phyloP scores from a whole-genome alignment of 2,113 vertebrate genomes.

The Lophochroa leadbeateri region DNA sequence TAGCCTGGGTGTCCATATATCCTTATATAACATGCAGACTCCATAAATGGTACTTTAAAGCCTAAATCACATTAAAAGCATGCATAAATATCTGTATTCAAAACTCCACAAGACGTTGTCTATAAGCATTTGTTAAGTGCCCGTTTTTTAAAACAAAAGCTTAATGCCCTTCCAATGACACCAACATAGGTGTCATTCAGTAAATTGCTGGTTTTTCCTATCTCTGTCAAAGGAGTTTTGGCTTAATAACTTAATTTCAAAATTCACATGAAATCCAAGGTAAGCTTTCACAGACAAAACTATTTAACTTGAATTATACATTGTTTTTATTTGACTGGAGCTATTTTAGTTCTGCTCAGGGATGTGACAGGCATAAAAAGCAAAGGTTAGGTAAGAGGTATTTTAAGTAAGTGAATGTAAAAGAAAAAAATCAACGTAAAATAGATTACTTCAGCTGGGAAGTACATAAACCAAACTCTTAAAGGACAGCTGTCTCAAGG shows the following conservation, averaged over 20 bases:
- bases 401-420: background rate
- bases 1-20: background rate
- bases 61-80: background rate
- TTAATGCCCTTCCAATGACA: background rate
- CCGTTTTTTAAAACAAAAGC: background rate
- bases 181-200: background rate
- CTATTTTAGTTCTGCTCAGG: background rate
- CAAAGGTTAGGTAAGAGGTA: background rate
- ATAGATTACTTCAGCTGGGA: background rate
- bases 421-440: background rate
- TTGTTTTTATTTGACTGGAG: background rate
- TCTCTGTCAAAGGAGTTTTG: background rate
- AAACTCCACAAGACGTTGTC: background rate
- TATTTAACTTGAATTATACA: background rate
- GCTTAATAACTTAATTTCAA: background rate
- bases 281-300: background rate
- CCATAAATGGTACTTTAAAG: background rate
- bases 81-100: background rate
- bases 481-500: background rate
- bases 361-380: background rate
- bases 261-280: background rate
- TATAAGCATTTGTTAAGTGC: background rate
- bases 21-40: background rate
- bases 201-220: background rate
- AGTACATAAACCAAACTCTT: background rate